phyloP scores from a whole-genome alignment of 1,140 invertebrate species.

The Diorhabda sublineata region DNA sequence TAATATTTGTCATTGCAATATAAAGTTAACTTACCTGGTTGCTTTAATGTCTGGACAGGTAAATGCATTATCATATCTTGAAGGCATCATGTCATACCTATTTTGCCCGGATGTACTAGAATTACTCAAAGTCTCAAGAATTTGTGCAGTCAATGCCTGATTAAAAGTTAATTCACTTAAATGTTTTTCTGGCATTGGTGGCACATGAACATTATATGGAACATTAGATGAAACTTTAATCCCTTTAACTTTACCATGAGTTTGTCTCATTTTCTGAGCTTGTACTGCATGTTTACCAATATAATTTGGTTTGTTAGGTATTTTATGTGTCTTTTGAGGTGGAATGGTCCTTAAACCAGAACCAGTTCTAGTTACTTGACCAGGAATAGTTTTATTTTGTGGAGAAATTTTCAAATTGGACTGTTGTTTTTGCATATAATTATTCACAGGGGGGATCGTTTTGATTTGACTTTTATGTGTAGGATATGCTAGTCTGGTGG shows the following conservation, averaged over 20 bases:
- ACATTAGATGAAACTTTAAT: conserved; percentile 17
- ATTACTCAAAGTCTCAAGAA: conserved; percentile 43
- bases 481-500: conserved; percentile 30
- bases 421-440: conserved; percentile 28
- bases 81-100: conserved; percentile 30
- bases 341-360: conserved; percentile 43
- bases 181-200: conserved; percentile 29
- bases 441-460: conserved; percentile 34
- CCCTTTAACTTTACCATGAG: conserved; percentile 25
- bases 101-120: conserved; percentile 24
- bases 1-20: neutral
- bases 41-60: conserved; percentile 28
- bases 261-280: conserved; percentile 40
- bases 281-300: conserved; percentile 47
- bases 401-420: conserved; percentile 41
- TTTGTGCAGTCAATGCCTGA: conserved; percentile 45
- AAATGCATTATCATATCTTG: conserved; percentile 34
- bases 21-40: neutral
- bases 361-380: conserved; percentile 37
- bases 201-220: conserved; percentile 23
- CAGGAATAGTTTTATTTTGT: conserved; percentile 33
- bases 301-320: conserved; percentile 42
- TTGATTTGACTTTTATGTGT: conserved; percentile 40
- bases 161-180: conserved; percentile 40
- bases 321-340: conserved; percentile 38